Percentiles rank a stretch among this genome's conserved stretches.
Conservation (phyloP, 1,140 invertebrate species). For the Conus betulinus region DNA sequence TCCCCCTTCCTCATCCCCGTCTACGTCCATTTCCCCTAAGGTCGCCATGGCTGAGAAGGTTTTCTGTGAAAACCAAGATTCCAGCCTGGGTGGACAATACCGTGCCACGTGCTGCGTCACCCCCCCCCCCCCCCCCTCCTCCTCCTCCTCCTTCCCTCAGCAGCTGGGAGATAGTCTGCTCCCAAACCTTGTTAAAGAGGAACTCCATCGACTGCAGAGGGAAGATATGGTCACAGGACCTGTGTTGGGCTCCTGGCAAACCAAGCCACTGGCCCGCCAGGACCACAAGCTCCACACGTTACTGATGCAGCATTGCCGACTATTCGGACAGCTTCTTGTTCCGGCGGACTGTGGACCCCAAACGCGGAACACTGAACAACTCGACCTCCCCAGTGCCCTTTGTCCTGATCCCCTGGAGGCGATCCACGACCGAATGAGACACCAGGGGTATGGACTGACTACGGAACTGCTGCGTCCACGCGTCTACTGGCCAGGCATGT, state of each 20-base stretch:
- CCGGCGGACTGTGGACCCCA: background rate
- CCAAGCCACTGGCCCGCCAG: background rate
- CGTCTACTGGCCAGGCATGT: conserved; percentile 32
- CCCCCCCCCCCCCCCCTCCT: background rate
- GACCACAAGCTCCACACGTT: background rate
- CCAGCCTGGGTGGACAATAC: too few relatives aligned
- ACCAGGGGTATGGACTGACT: conserved; percentile 44
- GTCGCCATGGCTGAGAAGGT: background rate
- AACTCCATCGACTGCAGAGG: background rate
- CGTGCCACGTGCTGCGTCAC: background rate
- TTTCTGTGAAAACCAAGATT: background rate
- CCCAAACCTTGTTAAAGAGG: background rate
- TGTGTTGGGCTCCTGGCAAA: background rate
- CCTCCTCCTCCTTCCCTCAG: too few relatives aligned
- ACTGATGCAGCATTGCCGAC: background rate
- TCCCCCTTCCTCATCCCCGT: background rate
- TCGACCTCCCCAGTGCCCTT: conserved; percentile 34
- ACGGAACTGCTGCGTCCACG: conserved; percentile 24
- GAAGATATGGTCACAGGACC: background rate
- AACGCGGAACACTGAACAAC: background rate
- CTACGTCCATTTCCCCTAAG: background rate
- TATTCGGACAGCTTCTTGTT: background rate
- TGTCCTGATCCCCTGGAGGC: conserved; percentile 33
- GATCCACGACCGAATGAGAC: conserved; percentile 42
- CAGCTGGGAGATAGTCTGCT: background rate